These are phyloP conservation scores for Oncorhynchus clarkii DNA, from an alignment of 2,113 vertebrate species.

Conservation along the genomic window DNA sequence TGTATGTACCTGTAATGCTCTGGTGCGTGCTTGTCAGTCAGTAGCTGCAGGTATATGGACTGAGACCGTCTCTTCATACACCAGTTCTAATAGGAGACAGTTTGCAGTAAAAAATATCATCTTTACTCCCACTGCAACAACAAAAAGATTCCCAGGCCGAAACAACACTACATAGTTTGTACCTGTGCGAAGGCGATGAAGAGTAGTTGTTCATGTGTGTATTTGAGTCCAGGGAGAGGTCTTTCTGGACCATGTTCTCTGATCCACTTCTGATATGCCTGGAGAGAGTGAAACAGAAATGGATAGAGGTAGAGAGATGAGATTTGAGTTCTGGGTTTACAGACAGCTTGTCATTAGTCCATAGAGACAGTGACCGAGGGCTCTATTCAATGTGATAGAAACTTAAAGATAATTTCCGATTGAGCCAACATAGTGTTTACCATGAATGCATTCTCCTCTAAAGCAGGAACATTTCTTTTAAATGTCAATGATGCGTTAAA, in stretches of 20 bases:
- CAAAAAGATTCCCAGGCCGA: neutral
- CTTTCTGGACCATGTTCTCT: slow-evolving; percentile 91
- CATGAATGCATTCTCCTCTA: too few relatives aligned
- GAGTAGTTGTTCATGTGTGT: slow-evolving; percentile 95
- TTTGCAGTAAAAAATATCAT: too few relatives aligned
- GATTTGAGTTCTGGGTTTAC: too few relatives aligned
- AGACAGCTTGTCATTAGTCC: too few relatives aligned
- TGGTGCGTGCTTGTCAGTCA: slow-evolving; percentile 94
- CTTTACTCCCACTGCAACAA: too few relatives aligned
- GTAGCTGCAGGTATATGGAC: slow-evolving; percentile 95
- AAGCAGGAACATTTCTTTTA: too few relatives aligned
- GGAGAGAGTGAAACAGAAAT: slow-evolving; percentile 10
- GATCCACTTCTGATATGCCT: slow-evolving; percentile 99
- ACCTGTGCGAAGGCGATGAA: slow-evolving; percentile 99
- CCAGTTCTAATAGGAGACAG: slow-evolving; percentile 84
- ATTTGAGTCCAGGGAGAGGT: slow-evolving; percentile 90
- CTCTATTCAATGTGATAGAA: too few relatives aligned
- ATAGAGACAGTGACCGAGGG: too few relatives aligned
- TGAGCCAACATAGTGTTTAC: too few relatives aligned
- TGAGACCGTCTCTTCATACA: slow-evolving; percentile 95
- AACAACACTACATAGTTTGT: slow-evolving; percentile 12
- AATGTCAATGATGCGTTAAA: too few relatives aligned
- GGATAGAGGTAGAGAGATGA: neutral
- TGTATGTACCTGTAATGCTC: slow-evolving; percentile 75
- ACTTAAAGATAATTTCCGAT: too few relatives aligned